Conservation (phyloP, 2,888 invertebrate genomes). For the Gibbula magus region DNA sequence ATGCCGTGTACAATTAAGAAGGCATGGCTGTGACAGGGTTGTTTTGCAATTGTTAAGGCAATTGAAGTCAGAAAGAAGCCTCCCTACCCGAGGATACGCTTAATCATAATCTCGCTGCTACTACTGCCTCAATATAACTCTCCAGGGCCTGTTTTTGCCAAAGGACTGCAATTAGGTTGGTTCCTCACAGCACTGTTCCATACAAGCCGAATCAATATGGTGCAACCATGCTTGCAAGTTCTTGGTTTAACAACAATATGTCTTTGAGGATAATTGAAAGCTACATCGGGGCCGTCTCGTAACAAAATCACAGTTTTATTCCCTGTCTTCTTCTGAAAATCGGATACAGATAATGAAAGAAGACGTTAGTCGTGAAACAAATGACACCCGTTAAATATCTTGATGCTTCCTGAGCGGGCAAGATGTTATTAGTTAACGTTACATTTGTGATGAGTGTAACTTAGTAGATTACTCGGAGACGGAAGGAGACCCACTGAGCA, state of each 20-base stretch:
- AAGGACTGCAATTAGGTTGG: conserved; percentile 13
- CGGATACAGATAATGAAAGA: conserved; percentile 5
- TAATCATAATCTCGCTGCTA: background rate
- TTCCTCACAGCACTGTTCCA: conserved; percentile 2
- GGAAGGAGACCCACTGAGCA: no score
- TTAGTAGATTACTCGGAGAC: no score
- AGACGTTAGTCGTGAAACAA: background rate
- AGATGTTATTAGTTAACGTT: no score
- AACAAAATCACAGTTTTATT: conserved; percentile 4
- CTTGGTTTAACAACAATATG: conserved; percentile 7
- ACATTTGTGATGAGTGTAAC: no score
- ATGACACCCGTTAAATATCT: no score
- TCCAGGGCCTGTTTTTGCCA: background rate
- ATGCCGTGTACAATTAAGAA: background rate
- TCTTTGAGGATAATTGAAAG: conserved; percentile 10
- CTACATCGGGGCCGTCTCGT: background rate
- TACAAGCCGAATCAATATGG: background rate
- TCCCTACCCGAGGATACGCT: background rate
- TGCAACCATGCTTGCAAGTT: background rate
- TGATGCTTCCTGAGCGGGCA: no score
- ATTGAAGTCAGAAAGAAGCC: background rate
- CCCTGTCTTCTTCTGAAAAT: background rate
- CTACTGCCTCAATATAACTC: conserved; percentile 8
- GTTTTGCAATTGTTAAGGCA: conserved; percentile 7
- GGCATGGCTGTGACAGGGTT: background rate